Percentiles rank a stretch among this genome's conserved stretches.
Evolutionary conservation across 2,797 vertebrate genomes (phyloP).

Genomic region (Siniperca undulata): DNA sequence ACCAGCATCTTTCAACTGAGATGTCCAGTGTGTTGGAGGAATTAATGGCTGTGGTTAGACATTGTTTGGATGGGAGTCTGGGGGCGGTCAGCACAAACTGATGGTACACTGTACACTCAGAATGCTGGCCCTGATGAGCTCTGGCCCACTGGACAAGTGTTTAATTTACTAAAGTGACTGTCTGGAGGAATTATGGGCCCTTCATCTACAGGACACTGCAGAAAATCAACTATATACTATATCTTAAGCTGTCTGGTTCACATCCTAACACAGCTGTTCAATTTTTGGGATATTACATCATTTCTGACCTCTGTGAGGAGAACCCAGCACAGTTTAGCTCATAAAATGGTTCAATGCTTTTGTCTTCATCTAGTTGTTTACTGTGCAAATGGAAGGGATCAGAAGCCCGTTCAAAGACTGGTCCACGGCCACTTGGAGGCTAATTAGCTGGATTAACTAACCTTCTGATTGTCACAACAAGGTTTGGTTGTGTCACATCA

Average conservation of each 20-base stretch:
- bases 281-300: constrained; percentile 36
- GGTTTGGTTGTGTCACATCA: constrained; percentile 58
- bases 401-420: constrained; percentile 45
- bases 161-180: constrained; percentile 71
- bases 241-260: constrained; percentile 30
- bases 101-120: constrained; percentile 15
- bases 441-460: constrained; percentile 76
- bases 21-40: constrained; percentile 16
- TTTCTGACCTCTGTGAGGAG: constrained; percentile 27
- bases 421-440: constrained; percentile 62
- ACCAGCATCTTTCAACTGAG: not conserved
- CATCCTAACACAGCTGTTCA: not conserved
- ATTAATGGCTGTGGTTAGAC: constrained; percentile 34
- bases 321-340: constrained; percentile 26
- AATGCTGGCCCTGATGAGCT: constrained; percentile 8
- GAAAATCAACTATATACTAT: constrained; percentile 29
- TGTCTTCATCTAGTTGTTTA: constrained; percentile 62
- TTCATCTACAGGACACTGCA: constrained; percentile 27
- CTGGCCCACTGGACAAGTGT: constrained; percentile 49
- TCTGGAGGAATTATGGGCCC: constrained; percentile 48
- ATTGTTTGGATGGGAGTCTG: constrained; percentile 39
- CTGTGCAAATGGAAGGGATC: constrained; percentile 52
- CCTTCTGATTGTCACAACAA: constrained; percentile 68
- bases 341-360: constrained; percentile 51
- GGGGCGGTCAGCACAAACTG: constrained; percentile 21